Base-by-base conservation (phyloP, 64 coral and sea anemone species). In the Porites lutea region DNA sequence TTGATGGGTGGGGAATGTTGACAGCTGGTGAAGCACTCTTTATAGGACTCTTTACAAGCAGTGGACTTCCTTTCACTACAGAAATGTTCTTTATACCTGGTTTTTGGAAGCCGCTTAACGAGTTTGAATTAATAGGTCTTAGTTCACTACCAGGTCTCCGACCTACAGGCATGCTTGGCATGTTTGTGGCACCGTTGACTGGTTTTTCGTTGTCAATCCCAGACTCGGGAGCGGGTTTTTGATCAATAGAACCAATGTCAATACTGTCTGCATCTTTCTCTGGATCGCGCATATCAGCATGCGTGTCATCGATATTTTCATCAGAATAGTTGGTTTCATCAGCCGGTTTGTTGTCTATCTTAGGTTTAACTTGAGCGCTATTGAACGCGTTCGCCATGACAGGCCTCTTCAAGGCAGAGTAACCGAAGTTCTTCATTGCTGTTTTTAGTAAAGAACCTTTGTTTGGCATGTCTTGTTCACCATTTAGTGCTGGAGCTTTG, bases 251-350 rank as follows among this genome's bases (percentile, higher is more conserved):
- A 13, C 21, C 27, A 52, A 6, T 83, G 44, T 43, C 65, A 43
- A 48, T 21, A 19, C 51, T 48, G n/a, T 18, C 47, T 19, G 16
- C 73, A 64, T 63, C 79, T 64, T 63, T 82, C 10, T 82, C 79
- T 62, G 81, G 81, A 51, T 83, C 81, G 47, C 81, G 81, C 81
- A 83, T 83, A 14, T 65, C 81, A 13, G 62, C 81, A 64, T 67
- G 81, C 2, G 45, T 18, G 22, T 83, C 81, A 10, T 83, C 81
- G 15, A 51, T 21, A 52, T 20, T 68, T 83, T 83, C 81, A 65
- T 62, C 15, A 67, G 47, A 3, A 51, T 50, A 52, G 4, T 8
- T 10, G 51, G 63, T 44, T 49, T 83, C 68, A 13, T 3, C 48
- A 2, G 15, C 45, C 5, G 61, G 45, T 68, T 20, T 83, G 22